Evolutionary conservation across 2,888 invertebrate species (phyloP), one percentile per base, ranked within the genome.

Genomic region (Rhagophthalmus giganteus): DNA sequence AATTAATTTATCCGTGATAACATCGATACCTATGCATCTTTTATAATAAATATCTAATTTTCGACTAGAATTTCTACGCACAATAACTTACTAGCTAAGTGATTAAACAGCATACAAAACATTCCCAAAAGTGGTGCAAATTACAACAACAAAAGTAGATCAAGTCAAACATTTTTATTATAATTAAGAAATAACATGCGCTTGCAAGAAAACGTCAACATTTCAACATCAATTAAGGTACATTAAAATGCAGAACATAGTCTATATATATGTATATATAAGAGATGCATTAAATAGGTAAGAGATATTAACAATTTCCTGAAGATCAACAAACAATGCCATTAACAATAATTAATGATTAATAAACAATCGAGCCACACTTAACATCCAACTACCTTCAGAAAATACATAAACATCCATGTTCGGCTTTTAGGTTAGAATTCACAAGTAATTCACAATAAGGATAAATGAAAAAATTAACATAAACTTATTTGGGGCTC

Each of bases 401-500:
- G 40, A 51, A 38, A 31, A 50, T 55, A 57, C 33, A 56, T 57
- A 62, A 60, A 59, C 51, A 60, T 60, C 65, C 63, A 62, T 63
- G 59, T 64, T 62, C 59, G 58, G 60, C 58, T 56, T 57, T 54
- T 60, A 61, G 65, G 65, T 65, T 67, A 68, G 58, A 67, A 61
- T 60, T 63, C 58, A 54, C 59, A 58, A 41, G 24, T 38, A 33
- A 63, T 56, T 64, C 62, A 56, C 65, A 55, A 50, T 54, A 59
- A 64, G 65, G 65, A 63, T 66, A 68, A 66, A 65, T 65, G 61
- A 55, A 55, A 60, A 65, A 62, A 64, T 59, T 62, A 64, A 67
- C 66, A 63, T 60, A 63, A 58, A 60, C 27, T 61, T 57, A 59
- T 59, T 60, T 51, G 45, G 46, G 50, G 49, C 44, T 46, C 40